Evolutionary conservation across 1,140 invertebrate genomes (phyloP).

Genomic region (Nautilus pompilius): DNA sequence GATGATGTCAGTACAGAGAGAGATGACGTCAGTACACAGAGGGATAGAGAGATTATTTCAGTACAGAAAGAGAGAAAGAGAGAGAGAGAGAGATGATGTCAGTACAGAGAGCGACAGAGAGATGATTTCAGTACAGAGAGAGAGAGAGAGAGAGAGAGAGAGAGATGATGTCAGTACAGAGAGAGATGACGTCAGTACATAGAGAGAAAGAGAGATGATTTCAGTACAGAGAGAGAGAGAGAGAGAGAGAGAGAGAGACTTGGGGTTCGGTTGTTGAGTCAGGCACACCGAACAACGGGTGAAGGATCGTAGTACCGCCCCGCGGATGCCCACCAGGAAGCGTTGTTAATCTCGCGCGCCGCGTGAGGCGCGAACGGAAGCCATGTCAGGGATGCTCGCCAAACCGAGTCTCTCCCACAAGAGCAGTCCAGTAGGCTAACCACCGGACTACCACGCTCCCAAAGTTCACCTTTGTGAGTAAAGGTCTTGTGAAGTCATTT

Average conservation of each 20-base stretch:
- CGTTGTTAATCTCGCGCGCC: too few relatives aligned
- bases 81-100: neutral
- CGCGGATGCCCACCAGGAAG: too few relatives aligned
- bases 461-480: too few relatives aligned
- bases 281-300: too few relatives aligned
- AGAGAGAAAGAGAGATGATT: neutral
- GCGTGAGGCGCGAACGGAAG: too few relatives aligned
- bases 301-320: too few relatives aligned
- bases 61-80: neutral
- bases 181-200: neutral
- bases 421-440: too few relatives aligned
- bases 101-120: neutral
- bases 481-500: too few relatives aligned
- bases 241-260: neutral
- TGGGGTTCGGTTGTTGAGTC: too few relatives aligned
- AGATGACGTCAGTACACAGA: neutral
- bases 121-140: neutral
- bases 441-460: too few relatives aligned
- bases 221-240: neutral
- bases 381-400: too few relatives aligned
- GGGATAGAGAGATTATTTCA: neutral
- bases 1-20: slow-evolving; percentile 1
- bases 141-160: neutral
- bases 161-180: neutral
- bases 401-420: too few relatives aligned